Percentiles rank a stretch among this genome's conserved stretches.
Conservation (phyloP, 2,797 vertebrate species). For the Dromococcyx pavoninus region DNA sequence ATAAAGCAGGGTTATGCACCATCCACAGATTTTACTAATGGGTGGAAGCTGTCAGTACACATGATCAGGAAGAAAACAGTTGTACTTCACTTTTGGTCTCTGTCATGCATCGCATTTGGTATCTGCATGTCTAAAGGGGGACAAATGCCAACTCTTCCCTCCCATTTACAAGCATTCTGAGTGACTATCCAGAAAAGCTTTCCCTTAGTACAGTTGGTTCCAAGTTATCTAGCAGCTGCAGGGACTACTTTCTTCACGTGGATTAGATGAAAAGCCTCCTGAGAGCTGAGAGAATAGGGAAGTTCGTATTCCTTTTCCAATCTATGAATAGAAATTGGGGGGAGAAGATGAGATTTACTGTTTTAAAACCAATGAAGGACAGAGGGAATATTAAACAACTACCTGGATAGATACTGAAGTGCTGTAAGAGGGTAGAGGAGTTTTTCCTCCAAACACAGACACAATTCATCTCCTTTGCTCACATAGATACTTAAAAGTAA, state of each 20-base stretch:
- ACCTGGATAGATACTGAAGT: rapidly evolving
- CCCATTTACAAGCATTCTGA: background rate
- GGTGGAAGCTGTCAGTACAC: background rate
- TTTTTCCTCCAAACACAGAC: background rate
- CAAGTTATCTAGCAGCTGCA: slow-evolving; percentile 45
- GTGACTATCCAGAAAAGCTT: background rate
- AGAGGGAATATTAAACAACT: background rate
- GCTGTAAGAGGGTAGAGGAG: background rate
- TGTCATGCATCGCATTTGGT: background rate
- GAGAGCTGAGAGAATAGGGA: slow-evolving; percentile 62
- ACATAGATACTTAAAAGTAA: background rate
- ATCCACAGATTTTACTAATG: slow-evolving; percentile 44
- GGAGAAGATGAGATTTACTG: slow-evolving; percentile 20
- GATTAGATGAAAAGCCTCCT: slow-evolving; percentile 60
- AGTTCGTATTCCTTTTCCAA: slow-evolving; percentile 66
- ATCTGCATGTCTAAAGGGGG: background rate
- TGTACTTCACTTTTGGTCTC: background rate
- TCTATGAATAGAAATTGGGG: slow-evolving; percentile 53
- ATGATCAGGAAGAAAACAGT: background rate
- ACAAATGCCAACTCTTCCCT: background rate
- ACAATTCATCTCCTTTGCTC: background rate
- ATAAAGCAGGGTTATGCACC: background rate
- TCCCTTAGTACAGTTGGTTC: background rate
- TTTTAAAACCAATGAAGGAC: background rate
- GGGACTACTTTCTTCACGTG: slow-evolving; percentile 28